Evolutionary conservation across 2,888 invertebrate genomes (phyloP), one percentile per base, ranked within the genome.

Genomic region (Eupithecia tripunctaria): DNA sequence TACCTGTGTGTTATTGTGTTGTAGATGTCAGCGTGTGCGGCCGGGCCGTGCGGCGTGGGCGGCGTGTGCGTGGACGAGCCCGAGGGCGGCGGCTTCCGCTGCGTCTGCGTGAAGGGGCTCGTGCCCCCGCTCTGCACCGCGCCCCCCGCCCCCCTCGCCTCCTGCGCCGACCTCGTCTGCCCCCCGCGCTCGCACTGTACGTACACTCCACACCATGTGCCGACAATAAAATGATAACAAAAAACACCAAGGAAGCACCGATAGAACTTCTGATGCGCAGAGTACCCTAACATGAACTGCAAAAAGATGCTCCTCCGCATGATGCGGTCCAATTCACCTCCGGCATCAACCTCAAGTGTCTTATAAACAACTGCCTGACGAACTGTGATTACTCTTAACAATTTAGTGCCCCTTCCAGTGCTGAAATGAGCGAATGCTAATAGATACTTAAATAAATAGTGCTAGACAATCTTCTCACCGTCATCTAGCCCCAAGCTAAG

Each of bases 31-130:
- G 96, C 96, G 10, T 97, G 97, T 83, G 90, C 93, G 82, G 96
- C 95, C 59, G 95, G 95, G 68, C 96, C 97, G 72, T 99, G 99
- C 90, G 95, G 95, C 79, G 97, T 97, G 90, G 96, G 96, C 74
- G 98, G 97, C 65, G 95, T 93, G 41, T 98, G 98, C 87, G 92
- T 94, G 68, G 96, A 97, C 86, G 92, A 92, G 86, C 82, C 82
- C 75, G 88, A 85, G 77, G 92, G 89, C 75, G 82, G 85, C 15
- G 91, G 89, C 32, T 93, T 91, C 91, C 92, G 95, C 75, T 98
- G 98, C 90, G 95, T 97, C 86, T 98, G 98, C 87, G 94, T 93
- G 21, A 95, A 95, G 76, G 96, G 90, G 85, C 95, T 85, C 81
- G 84, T 82, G 78, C 93, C 92, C 75, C 93, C 94, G 74, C 88